Percentiles rank a stretch among this genome's conserved stretches.
These are phyloP conservation scores for Zeus faber DNA, from an alignment of 2,113 vertebrate genomes.

Conservation along the genomic window DNA sequence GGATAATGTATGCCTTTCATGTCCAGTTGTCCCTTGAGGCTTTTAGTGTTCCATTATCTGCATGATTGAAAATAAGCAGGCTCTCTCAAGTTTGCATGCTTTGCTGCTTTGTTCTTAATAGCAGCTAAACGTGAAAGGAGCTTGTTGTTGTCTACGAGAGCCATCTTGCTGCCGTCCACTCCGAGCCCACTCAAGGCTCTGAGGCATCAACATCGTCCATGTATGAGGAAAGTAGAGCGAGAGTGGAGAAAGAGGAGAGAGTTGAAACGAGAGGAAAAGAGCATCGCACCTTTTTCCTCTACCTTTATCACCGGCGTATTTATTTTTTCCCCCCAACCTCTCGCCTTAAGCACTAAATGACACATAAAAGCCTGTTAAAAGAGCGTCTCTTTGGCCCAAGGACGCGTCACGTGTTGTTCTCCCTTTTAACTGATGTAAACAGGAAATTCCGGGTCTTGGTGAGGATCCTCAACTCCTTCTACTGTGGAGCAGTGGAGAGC, in stretches of 20 bases:
- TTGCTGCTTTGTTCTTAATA: slow-evolving; percentile 73
- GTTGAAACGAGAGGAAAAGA: slow-evolving; percentile 11
- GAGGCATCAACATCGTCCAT: no score
- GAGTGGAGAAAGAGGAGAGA: no score
- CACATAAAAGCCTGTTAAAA: slow-evolving; percentile 51
- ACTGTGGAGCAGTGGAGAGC: no score
- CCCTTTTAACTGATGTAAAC: slow-evolving; percentile 21
- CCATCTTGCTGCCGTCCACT: slow-evolving; percentile 45
- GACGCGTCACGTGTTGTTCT: neutral
- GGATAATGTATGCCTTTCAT: slow-evolving; percentile 70
- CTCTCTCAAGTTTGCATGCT: slow-evolving; percentile 70
- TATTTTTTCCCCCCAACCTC: slow-evolving; percentile 20
- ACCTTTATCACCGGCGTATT: slow-evolving; percentile 38
- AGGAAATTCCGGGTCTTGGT: no score
- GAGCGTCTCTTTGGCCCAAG: slow-evolving; percentile 1
- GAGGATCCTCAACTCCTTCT: no score
- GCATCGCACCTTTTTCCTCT: slow-evolving; percentile 48
- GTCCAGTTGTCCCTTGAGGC: slow-evolving; percentile 66
- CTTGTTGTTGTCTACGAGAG: slow-evolving; percentile 56
- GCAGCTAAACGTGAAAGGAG: slow-evolving; percentile 67
- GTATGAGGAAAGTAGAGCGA: no score
- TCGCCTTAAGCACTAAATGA: slow-evolving; percentile 37
- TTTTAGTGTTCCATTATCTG: slow-evolving; percentile 75
- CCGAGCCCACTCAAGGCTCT: slow-evolving; percentile 59
- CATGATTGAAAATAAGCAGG: slow-evolving; percentile 79